Percentiles rank a stretch among this genome's conserved stretches.
These are phyloP conservation scores for Oplegnathus fasciatus DNA, from an alignment of 2,113 vertebrate species.

Conservation along the genomic window DNA sequence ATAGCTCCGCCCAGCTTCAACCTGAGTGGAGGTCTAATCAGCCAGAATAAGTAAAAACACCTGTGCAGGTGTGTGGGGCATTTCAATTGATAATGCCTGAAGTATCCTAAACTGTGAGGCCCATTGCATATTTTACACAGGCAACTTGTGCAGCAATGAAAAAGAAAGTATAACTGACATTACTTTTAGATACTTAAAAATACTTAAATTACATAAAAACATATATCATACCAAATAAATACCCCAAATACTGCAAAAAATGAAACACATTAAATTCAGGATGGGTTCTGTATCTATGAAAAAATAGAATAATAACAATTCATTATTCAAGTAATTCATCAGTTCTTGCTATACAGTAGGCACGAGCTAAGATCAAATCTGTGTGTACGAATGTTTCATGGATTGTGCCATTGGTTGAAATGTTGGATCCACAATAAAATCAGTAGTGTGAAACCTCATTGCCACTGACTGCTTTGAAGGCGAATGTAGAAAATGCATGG, in stretches of 20 bases:
- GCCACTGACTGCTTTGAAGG: background rate
- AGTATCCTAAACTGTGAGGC: too few relatives aligned
- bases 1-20: background rate
- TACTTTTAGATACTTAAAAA: too few relatives aligned
- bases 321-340: background rate
- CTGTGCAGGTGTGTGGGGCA: background rate
- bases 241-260: too few relatives aligned
- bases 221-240: too few relatives aligned
- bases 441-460: background rate
- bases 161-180: too few relatives aligned
- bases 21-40: conserved; percentile 14
- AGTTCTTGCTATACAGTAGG: background rate
- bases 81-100: background rate
- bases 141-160: too few relatives aligned
- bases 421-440: background rate
- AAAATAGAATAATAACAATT: background rate
- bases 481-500: background rate
- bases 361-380: too few relatives aligned
- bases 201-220: too few relatives aligned
- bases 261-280: background rate
- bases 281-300: background rate
- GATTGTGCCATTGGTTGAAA: background rate
- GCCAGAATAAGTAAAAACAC: conserved; percentile 15
- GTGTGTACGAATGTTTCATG: background rate
- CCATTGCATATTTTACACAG: background rate